These are phyloP conservation scores for Patiria pectinifera DNA, from an alignment of 53 echinoderm and acorn worm species.

Conservation along the genomic window DNA sequence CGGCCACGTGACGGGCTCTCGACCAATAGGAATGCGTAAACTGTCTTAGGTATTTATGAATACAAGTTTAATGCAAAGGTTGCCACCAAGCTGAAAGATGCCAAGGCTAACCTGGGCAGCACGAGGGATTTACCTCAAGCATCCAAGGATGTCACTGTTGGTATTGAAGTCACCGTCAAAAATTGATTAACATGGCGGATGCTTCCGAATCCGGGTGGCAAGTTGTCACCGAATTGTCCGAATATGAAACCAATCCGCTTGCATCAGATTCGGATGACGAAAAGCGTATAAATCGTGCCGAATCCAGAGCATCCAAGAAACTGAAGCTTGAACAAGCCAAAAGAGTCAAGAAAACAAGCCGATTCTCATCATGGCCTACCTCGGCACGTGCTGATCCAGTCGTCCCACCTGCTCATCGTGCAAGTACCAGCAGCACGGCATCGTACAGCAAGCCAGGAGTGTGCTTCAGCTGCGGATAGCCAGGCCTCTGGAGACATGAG, in stretches of 20 bases:
- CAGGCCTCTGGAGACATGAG: slow-evolving; percentile 24
- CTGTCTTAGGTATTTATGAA: no score
- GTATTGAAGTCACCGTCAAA: neutral
- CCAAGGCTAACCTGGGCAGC: neutral
- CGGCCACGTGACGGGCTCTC: no score
- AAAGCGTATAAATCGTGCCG: slow-evolving; percentile 14
- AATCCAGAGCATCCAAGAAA: slow-evolving; percentile 17
- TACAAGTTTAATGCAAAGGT: neutral
- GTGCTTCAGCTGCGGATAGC: slow-evolving; percentile 29
- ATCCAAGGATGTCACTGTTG: neutral
- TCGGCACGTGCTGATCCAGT: neutral
- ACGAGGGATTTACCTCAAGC: neutral
- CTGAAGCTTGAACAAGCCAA: neutral
- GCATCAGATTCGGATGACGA: slow-evolving; percentile 7
- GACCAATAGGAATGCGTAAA: no score
- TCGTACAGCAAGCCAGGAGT: neutral
- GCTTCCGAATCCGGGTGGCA: slow-evolving; percentile 4
- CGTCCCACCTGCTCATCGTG: no score
- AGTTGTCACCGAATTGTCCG: neutral
- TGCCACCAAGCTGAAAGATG: neutral
- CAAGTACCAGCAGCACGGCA: neutral
- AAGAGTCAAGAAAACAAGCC: neutral
- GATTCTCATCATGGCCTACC: neutral
- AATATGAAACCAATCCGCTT: slow-evolving; percentile 3
- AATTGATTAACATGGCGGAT: neutral